These are phyloP conservation scores for Chrysomela aeneicollis DNA, from an alignment of 2,888 invertebrate genomes.

Conservation along the genomic window DNA sequence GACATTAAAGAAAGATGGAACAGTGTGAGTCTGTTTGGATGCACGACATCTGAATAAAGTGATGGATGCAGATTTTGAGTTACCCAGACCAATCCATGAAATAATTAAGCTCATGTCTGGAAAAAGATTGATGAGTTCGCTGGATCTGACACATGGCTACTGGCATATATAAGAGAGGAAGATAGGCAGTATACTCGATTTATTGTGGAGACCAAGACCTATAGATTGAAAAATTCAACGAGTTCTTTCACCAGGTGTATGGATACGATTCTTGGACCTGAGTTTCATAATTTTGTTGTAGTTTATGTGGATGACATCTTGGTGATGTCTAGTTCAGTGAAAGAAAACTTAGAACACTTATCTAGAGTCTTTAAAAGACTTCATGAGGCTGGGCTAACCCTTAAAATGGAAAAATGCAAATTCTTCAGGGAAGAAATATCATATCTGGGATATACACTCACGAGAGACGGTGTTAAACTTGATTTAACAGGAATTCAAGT, in stretches of 20 bases:
- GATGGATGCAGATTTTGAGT: too few species aligned
- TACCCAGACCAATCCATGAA: slow-evolving; percentile 6
- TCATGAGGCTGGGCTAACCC: slow-evolving; percentile 32
- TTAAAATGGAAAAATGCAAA: slow-evolving; percentile 38
- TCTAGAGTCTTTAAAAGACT: slow-evolving; percentile 30
- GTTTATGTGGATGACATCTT: slow-evolving; percentile 28
- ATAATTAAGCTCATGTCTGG: slow-evolving; percentile 14
- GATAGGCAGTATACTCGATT: slow-evolving; percentile 21
- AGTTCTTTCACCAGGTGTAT: too few species aligned
- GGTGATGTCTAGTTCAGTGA: slow-evolving; percentile 27
- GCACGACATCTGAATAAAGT: slow-evolving; percentile 5
- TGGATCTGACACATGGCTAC: slow-evolving; percentile 15
- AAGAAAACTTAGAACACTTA: slow-evolving; percentile 34
- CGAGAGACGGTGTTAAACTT: too few species aligned
- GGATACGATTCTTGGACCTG: slow-evolving; percentile 33
- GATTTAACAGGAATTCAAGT: too few species aligned
- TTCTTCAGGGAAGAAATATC: too few species aligned
- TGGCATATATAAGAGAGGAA: slow-evolving; percentile 21
- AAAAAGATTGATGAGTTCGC: background rate
- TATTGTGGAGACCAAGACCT: slow-evolving; percentile 35
- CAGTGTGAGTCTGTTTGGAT: slow-evolving; percentile 14
- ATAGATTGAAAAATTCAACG: too few species aligned
- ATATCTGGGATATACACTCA: background rate
- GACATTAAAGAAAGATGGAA: too few species aligned
- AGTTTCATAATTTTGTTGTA: slow-evolving; percentile 30